These are phyloP conservation scores for Sparidentex hasta DNA, from an alignment of 2,797 vertebrate species.

Conservation along the genomic window DNA sequence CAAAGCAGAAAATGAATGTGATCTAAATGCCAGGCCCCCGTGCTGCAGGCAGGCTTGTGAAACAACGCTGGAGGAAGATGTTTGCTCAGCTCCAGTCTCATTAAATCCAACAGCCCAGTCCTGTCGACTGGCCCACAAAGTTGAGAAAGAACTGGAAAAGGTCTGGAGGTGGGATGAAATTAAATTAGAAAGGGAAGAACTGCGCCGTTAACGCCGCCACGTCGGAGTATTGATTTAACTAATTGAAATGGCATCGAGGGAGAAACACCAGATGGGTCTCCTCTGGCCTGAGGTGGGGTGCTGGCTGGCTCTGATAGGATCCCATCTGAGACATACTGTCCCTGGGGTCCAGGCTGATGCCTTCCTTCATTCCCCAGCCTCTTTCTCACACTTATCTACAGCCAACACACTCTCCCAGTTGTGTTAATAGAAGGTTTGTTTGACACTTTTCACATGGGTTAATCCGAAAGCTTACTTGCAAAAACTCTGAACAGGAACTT, in stretches of 20 bases:
- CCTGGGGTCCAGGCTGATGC: constrained; percentile 73
- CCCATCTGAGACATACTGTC: constrained; percentile 75
- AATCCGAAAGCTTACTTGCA: constrained; percentile 17
- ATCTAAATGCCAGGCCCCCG: constrained; percentile 80
- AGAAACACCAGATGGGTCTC: constrained; percentile 81
- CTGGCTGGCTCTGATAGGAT: constrained; percentile 78
- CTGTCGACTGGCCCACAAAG: constrained; percentile 67
- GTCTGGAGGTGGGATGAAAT: constrained; percentile 82
- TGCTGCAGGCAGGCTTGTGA: constrained; percentile 63
- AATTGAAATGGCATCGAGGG: constrained; percentile 85
- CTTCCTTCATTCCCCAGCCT: constrained; percentile 57
- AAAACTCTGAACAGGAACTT: constrained; percentile 15
- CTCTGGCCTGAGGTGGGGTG: constrained; percentile 78
- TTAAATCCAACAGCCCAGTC: constrained; percentile 79
- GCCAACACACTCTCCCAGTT: constrained; percentile 65
- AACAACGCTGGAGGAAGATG: constrained; percentile 75
- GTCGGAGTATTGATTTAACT: constrained; percentile 83
- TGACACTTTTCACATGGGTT: constrained; percentile 41
- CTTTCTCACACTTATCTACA: constrained; percentile 66
- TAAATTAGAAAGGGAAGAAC: constrained; percentile 81
- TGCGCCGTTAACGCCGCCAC: constrained; percentile 66
- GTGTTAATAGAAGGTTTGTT: constrained; percentile 51
- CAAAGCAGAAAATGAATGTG: constrained; percentile 77
- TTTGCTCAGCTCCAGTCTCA: constrained; percentile 82
- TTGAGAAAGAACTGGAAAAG: constrained; percentile 77